A percentile compares a stretch with the other conserved stretches of the same genome.
Conservation (phyloP, 1,140 invertebrate species). For the Leucophenga varia region DNA sequence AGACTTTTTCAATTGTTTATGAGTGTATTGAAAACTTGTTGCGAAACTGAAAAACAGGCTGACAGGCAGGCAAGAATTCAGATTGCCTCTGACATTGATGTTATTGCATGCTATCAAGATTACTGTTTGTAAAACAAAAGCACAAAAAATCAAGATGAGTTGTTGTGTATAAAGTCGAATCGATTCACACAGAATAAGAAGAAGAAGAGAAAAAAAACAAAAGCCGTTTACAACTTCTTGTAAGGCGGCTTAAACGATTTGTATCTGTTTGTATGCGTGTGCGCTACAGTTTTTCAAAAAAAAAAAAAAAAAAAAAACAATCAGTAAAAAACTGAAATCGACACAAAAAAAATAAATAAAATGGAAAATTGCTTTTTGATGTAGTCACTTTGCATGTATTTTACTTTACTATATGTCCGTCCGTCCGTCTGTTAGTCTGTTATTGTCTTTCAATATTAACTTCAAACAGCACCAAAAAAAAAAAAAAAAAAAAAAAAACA, state of each 20-base stretch:
- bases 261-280: no score
- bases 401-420: conserved; percentile 12
- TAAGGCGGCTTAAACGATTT: conserved; percentile 52
- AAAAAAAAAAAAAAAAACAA: no score
- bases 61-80: conserved; percentile 4
- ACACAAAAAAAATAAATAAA: conserved; percentile 8
- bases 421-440: background rate
- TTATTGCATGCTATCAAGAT: conserved; percentile 37
- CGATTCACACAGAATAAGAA: background rate
- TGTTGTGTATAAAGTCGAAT: conserved; percentile 10
- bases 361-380: conserved; percentile 54
- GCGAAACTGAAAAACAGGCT: conserved; percentile 17
- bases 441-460: no score
- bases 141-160: conserved; percentile 4
- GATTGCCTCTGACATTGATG: conserved; percentile 22
- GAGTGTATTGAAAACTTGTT: background rate
- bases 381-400: conserved; percentile 31
- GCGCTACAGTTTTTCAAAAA: conserved; percentile 53
- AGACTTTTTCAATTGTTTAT: no score
- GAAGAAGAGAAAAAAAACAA: conserved; percentile 27
- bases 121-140: conserved; percentile 28
- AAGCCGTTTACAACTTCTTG: conserved; percentile 51
- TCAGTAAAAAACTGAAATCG: no score
- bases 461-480: no score
- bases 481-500: no score